Evolutionary conservation across 2,113 vertebrate genomes (phyloP).

Genomic region (Leptodactylus fuscus): DNA sequence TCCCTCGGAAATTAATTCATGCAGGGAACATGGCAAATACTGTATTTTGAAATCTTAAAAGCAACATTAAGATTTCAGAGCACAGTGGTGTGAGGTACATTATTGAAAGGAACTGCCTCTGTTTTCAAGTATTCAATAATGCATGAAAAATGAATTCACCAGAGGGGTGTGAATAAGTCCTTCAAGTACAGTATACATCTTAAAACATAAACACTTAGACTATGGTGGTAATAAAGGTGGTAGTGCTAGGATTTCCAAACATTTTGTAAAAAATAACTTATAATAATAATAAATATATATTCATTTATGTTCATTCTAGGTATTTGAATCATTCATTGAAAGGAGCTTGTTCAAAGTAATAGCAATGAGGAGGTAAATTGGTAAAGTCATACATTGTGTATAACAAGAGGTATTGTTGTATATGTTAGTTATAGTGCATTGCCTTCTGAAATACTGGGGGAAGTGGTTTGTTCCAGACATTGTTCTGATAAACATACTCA

Average conservation of each 20-base stretch:
- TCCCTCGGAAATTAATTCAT: background rate
- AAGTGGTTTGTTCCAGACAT: too few species aligned
- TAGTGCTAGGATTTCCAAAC: background rate
- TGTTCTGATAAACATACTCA: too few species aligned
- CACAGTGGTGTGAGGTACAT: background rate
- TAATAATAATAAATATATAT: too few species aligned
- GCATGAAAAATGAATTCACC: background rate
- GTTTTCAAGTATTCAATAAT: constrained; percentile 5
- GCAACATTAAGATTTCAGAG: background rate
- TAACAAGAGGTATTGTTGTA: too few species aligned
- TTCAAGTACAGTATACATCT: background rate
- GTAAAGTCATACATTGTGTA: too few species aligned
- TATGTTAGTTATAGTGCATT: too few species aligned
- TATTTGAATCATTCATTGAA: too few species aligned
- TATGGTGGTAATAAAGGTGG: background rate
- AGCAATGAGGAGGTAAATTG: too few species aligned
- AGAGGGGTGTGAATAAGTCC: background rate
- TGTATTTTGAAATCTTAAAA: constrained; percentile 16
- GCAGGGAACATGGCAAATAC: constrained; percentile 1
- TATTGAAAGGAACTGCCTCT: background rate
- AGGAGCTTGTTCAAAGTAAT: too few species aligned
- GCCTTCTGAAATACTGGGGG: too few species aligned
- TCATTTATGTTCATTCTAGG: too few species aligned
- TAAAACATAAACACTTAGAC: background rate
- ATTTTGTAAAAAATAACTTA: too few species aligned